phyloP scores from a whole-genome alignment of 2,797 vertebrate genomes.

The Thalassophryne amazonica region DNA sequence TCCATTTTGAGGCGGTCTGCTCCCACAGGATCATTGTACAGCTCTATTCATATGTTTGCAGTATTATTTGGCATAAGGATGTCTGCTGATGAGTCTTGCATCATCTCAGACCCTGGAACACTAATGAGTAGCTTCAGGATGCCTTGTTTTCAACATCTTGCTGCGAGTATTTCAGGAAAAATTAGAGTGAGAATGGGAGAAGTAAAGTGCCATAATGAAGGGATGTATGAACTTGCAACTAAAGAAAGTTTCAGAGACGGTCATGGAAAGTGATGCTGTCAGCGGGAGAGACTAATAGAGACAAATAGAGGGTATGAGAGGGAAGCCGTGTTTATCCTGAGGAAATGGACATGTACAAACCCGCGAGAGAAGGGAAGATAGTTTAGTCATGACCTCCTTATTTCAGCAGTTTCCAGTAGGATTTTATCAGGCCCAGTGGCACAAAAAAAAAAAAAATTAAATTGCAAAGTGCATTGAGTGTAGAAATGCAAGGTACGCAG shows the following conservation, averaged over 20 bases:
- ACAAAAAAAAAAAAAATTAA: no score
- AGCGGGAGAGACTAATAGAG: conserved; percentile 1
- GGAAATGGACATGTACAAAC: conserved; percentile 1
- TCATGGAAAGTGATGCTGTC: conserved; percentile 6
- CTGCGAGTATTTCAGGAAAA: conserved; percentile 21
- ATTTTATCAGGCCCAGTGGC: no score
- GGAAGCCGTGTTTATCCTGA: not conserved
- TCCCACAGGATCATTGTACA: conserved; percentile 20
- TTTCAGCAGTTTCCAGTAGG: conserved; percentile 19
- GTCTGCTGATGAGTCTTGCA: conserved; percentile 53
- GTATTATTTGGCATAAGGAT: conserved; percentile 47
- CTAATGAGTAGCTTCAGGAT: conserved; percentile 59
- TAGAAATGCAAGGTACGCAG: no score
- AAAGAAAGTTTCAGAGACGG: conserved; percentile 14
- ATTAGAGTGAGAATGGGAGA: not conserved
- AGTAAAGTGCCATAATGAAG: not conserved
- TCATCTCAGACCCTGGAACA: conserved; percentile 56
- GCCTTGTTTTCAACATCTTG: conserved; percentile 38
- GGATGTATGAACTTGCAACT: not conserved
- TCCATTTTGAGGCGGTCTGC: conserved; percentile 31
- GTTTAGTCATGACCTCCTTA: not conserved
- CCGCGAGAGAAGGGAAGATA: not conserved
- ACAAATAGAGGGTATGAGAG: no score
- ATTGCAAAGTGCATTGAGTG: no score
- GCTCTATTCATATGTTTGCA: conserved; percentile 37